These are phyloP conservation scores for Lethocerus indicus DNA, from an alignment of 1,140 invertebrate genomes.

Conservation along the genomic window DNA sequence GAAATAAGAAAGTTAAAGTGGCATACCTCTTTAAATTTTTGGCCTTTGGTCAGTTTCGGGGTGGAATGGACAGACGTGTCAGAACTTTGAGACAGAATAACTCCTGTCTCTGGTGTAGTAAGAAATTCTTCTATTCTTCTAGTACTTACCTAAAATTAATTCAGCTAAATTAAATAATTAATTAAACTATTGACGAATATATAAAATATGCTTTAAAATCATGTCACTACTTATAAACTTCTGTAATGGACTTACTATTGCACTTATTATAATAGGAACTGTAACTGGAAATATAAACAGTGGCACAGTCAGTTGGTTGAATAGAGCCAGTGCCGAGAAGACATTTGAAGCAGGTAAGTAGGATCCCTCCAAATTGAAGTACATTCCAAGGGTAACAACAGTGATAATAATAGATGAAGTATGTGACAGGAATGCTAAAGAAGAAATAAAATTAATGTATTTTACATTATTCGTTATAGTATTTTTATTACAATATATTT, in stretches of 20 bases:
- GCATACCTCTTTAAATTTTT: no score
- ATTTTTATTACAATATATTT: not conserved
- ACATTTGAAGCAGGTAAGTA: conserved; percentile 47
- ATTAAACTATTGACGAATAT: not conserved
- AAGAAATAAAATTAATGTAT: conserved; percentile 8
- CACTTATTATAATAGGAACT: conserved; percentile 57
- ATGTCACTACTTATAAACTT: no score
- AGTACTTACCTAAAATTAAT: conserved; percentile 37
- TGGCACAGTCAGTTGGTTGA: conserved; percentile 63
- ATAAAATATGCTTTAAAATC: not conserved
- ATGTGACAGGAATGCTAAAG: conserved; percentile 54
- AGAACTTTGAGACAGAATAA: no score
- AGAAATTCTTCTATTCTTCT: conserved; percentile 47
- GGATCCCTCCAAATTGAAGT: conserved; percentile 34
- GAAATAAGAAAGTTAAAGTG: no score
- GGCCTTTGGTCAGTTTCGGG: no score
- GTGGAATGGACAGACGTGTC: no score
- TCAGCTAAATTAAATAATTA: not conserved
- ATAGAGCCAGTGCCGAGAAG: conserved; percentile 58
- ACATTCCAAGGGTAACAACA: conserved; percentile 48
- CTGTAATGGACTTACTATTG: conserved; percentile 35
- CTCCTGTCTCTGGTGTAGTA: conserved; percentile 36
- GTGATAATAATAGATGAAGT: conserved; percentile 51
- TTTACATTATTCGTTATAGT: no score
- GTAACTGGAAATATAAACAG: conserved; percentile 62